Percentiles rank a stretch among this genome's conserved stretches.
These are phyloP conservation scores for Micrasema longulum DNA, from an alignment of 1,140 invertebrate genomes.

Conservation along the genomic window DNA sequence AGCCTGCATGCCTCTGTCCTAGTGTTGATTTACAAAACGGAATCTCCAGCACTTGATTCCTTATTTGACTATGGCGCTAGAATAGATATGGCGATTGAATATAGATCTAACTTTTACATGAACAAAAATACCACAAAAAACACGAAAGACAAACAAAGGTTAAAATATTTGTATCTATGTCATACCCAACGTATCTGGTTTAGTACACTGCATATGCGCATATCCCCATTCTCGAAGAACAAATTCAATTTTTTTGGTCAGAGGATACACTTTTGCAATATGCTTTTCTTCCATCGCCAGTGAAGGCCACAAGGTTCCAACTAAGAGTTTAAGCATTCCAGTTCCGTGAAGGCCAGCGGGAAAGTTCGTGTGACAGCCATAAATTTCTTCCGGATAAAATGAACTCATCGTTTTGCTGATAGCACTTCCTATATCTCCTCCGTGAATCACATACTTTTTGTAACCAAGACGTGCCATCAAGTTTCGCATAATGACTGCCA, in stretches of 20 bases:
- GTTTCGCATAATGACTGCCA: slow-evolving; percentile 82
- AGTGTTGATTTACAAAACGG: not conserved
- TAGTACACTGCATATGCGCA: slow-evolving; percentile 86
- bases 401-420: slow-evolving; percentile 74
- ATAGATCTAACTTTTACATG: not conserved
- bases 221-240: slow-evolving; percentile 82
- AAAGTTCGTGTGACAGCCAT: slow-evolving; percentile 60
- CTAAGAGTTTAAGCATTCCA: slow-evolving; percentile 48
- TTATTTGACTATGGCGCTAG: not conserved
- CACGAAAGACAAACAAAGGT: not conserved
- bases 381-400: slow-evolving; percentile 79
- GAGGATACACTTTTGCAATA: slow-evolving; percentile 73
- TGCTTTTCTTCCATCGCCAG: slow-evolving; percentile 71
- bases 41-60: no score
- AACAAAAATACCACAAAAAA: not conserved
- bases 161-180: not conserved
- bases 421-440: slow-evolving; percentile 83
- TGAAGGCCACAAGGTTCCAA: slow-evolving; percentile 59
- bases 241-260: slow-evolving; percentile 62
- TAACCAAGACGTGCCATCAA: slow-evolving; percentile 85
- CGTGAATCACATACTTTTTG: slow-evolving; percentile 83
- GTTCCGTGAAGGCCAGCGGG: slow-evolving; percentile 37
- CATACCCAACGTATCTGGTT: slow-evolving; percentile 85
- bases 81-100: not conserved
- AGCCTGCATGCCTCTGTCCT: not conserved